Base-by-base conservation (phyloP, 1,140 invertebrate genomes). In the Cylas formicarius region DNA sequence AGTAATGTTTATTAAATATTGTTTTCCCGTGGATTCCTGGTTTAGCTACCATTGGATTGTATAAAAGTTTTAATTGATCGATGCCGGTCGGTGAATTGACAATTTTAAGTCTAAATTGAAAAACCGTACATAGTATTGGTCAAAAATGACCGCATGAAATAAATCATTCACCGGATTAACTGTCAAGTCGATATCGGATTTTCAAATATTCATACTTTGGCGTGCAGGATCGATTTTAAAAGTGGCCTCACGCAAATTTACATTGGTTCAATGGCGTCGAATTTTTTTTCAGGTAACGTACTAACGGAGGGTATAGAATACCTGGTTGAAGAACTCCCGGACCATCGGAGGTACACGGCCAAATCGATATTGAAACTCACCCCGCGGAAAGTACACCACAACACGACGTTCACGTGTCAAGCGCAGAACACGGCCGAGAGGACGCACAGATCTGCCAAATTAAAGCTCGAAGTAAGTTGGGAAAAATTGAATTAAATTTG, bases 351-450 rank as follows among this genome's bases (percentile, higher is more conserved):
- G 45, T 82, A 79, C 59, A 89, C 83, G 9, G 86, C 90, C 10
- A 84, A 80, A 57, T 90, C 86, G 29, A 80, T 89, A n/a, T 68
- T 94, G 39, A 84, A 80, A 60, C 70, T 95, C 54, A 82, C 81
- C 35, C 89, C 90, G 3, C 81, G 79, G 45, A 87, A 87, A 67
- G 76, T 81, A 17, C 85, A 94, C 66, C 84, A 94, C 68, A 92
- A 91, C 56, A 88, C 86, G 49, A 88, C 82, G 11, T 85, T 94
- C 55, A 90, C 87, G 13, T 96, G 92, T 67, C 86, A 90, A 68
- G 86, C 86, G 33, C 86, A 90, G 66, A 91, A 90, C 59, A 82
- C 82, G 0, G 86, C 86, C 5, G 84, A 89, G 65, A 70, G 84
- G 46, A 84, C 81, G 7, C 84, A 85, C 58, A 76, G 83, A 58